phyloP scores from a whole-genome alignment of 2,113 vertebrate genomes.

The Puntigrus tetrazona region DNA sequence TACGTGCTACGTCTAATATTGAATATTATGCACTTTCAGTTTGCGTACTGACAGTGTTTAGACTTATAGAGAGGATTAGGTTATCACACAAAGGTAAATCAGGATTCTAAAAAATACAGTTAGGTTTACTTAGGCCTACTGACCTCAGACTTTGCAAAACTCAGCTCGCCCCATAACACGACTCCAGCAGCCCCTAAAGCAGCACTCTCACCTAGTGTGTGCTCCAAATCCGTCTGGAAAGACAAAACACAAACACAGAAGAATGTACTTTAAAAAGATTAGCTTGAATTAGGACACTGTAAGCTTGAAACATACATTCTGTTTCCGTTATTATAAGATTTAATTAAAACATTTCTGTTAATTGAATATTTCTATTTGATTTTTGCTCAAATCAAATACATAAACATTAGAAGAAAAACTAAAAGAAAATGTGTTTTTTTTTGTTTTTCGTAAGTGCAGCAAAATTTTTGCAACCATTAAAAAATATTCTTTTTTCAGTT shows the following conservation, averaged over 20 bases:
- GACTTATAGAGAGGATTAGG: neutral
- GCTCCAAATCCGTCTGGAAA: constrained; percentile 69
- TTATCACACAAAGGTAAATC: neutral
- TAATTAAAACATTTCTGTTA: neutral
- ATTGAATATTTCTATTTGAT: neutral
- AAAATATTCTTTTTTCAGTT: too few relatives aligned
- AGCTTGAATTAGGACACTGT: neutral
- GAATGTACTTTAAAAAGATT: neutral
- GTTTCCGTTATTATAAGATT: neutral
- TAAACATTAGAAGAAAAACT: neutral
- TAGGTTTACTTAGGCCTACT: constrained; percentile 29
- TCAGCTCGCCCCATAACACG: constrained; percentile 74
- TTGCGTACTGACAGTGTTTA: neutral
- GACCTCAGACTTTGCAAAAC: constrained; percentile 71
- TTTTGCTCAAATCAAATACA: too few relatives aligned
- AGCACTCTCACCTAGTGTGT: constrained; percentile 74
- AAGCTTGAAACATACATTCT: neutral
- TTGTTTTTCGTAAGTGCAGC: too few relatives aligned
- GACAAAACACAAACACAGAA: constrained; percentile 31
- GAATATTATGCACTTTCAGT: neutral
- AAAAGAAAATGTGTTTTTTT: too few relatives aligned
- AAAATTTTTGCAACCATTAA: too few relatives aligned
- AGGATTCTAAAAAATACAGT: neutral
- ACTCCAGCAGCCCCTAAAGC: constrained; percentile 74
- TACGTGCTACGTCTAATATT: neutral